Conservation (phyloP, 2,113 vertebrate genomes). For the Rhineura floridana region DNA sequence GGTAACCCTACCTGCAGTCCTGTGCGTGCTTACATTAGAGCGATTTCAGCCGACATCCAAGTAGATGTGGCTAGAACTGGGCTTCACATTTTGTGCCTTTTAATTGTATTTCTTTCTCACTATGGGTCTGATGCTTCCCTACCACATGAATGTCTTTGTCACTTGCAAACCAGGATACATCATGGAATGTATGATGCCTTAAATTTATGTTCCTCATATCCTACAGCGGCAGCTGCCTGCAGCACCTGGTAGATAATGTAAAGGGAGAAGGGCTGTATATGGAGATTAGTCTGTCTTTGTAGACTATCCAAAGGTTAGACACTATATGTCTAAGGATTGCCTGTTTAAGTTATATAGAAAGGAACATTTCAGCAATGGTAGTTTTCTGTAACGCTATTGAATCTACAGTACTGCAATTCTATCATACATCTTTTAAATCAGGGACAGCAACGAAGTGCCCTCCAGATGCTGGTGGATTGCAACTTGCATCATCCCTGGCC, state of each 20-base stretch:
- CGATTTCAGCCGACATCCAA: neutral
- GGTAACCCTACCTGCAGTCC: too few species aligned
- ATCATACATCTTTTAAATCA: too few species aligned
- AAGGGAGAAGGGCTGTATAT: neutral
- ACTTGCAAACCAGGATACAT: neutral
- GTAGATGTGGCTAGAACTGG: neutral
- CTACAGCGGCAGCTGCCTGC: neutral
- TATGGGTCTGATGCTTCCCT: neutral
- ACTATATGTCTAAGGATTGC: neutral
- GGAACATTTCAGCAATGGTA: neutral
- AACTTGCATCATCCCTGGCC: too few species aligned
- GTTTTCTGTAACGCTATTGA: too few species aligned
- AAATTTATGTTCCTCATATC: neutral
- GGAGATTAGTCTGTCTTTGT: neutral
- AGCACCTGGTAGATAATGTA: neutral
- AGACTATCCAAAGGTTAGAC: neutral
- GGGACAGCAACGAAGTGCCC: too few species aligned
- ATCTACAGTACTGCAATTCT: too few species aligned
- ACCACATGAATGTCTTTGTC: neutral
- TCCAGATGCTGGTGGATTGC: too few species aligned
- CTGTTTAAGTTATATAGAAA: neutral
- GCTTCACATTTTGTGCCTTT: neutral
- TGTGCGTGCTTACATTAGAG: neutral
- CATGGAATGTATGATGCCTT: neutral
- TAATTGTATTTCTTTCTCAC: neutral